Evolutionary conservation across 2,888 invertebrate species (phyloP), one percentile per base, ranked within the genome.

Genomic region (Esperia sulphurella): DNA sequence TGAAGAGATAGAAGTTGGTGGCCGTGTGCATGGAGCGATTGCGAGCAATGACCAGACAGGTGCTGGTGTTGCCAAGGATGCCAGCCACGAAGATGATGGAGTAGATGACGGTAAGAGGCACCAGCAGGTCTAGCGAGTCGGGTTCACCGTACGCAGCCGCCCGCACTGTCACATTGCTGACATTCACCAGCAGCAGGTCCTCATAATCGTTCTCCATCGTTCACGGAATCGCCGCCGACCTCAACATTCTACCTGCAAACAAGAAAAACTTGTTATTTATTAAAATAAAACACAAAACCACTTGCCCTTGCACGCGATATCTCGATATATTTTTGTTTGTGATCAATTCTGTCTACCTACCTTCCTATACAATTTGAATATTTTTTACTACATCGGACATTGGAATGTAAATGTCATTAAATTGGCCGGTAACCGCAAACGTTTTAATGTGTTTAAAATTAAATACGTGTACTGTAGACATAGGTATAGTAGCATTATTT

Each of bases 21-120:
- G 95, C 94, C 0, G 95, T 95, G 77, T 95, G 95, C 95, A 96
- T 95, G 54, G 94, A 93, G 48, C 92, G 91, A 70, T 95, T 95
- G 44, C 92, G 87, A 0, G 93, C 91, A 35, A 96, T 95, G 5
- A 96, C 95, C 8, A 95, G 89, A 70, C 95, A 95, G 0, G 95
- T 96, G 72, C 93, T 93, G 42, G 94, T 90, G 71, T 96, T 96
- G 0, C 96, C 95, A n/a, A 95, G 76, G 14, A 95, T 88, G 0
- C 95, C 95, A 3, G 93, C 92, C 37, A 95, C 73, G 71, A 95
- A 94, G 59, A 95, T 95, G 8, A 92, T 49, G 5, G 83, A 80
- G 76, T 95, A 96, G 12, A 92, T 79, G 10, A 93, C 69, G n/a
- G 93, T 94, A 56, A 95, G 91, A 0, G 93, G 93, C 41, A 94